Evolutionary conservation across 2,113 vertebrate genomes (phyloP).

Genomic region (Saccopteryx leptura): DNA sequence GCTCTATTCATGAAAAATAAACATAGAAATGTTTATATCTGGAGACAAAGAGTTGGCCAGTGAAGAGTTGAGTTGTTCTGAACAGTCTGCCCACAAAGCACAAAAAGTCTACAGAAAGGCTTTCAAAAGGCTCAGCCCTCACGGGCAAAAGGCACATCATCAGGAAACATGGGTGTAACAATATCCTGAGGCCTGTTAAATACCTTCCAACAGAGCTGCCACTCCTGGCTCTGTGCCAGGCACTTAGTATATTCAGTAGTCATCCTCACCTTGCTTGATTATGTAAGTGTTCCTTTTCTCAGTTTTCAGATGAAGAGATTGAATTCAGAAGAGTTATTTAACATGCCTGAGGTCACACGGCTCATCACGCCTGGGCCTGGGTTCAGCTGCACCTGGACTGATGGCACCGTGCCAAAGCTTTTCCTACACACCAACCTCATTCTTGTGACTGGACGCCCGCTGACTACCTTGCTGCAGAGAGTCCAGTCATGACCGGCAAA

Average conservation of each 20-base stretch:
- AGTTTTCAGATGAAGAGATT: neutral
- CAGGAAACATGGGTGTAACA: neutral
- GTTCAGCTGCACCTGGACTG: neutral
- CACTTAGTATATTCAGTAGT: no score
- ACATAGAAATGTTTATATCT: neutral
- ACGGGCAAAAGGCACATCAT: neutral
- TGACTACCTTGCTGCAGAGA: neutral
- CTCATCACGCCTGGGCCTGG: neutral
- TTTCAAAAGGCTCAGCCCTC: neutral
- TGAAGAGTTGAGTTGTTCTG: neutral
- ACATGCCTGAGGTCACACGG: neutral
- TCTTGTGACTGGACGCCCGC: neutral
- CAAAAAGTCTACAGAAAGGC: neutral
- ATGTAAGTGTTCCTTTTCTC: neutral
- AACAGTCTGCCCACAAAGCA: neutral
- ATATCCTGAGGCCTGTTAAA: neutral
- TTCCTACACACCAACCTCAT: neutral
- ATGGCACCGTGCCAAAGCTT: neutral
- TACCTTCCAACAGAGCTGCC: neutral
- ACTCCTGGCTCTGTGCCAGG: neutral
- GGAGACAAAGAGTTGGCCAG: neutral
- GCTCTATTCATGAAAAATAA: neutral
- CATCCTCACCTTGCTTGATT: neutral
- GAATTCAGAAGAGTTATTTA: neutral
- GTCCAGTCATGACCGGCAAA: neutral